phyloP scores from a whole-genome alignment of 2,888 invertebrate genomes.

The Eueremaeus valkanovi region DNA sequence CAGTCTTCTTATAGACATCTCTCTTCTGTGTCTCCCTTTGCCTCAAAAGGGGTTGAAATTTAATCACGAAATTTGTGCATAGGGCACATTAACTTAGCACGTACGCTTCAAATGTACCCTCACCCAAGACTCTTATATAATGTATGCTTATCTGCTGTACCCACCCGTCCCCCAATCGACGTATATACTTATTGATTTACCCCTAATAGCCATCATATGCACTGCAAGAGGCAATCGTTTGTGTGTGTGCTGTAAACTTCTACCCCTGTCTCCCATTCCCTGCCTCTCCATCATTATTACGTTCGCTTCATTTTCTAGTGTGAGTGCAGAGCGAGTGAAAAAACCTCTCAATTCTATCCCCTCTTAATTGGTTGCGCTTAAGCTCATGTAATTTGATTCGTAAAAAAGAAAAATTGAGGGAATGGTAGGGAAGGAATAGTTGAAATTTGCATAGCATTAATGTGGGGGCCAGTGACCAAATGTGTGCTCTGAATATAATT shows the following conservation, averaged over 20 bases:
- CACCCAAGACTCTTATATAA: too few relatives aligned
- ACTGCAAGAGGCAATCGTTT: slow-evolving; percentile 29
- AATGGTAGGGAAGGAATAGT: not conserved
- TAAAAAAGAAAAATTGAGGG: slow-evolving; percentile 6
- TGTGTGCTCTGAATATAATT: not conserved
- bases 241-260: not conserved
- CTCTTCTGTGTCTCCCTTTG: not conserved
- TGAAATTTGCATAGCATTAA: slow-evolving; percentile 20
- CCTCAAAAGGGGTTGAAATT: slow-evolving; percentile 17
- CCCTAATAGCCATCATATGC: slow-evolving; percentile 35
- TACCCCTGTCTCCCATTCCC: not conserved
- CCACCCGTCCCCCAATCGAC: too few relatives aligned
- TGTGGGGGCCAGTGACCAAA: slow-evolving; percentile 28
- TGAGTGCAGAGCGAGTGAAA: not conserved
- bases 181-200: too few relatives aligned
- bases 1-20: not conserved
- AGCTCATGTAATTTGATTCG: slow-evolving; percentile 33
- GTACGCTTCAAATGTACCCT: too few relatives aligned
- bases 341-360: slow-evolving; percentile 7
- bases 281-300: slow-evolving; percentile 30
- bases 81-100: too few relatives aligned
- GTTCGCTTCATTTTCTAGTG: not conserved
- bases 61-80: slow-evolving; percentile 14
- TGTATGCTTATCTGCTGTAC: too few relatives aligned
- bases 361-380: slow-evolving; percentile 32